phyloP scores from a whole-genome alignment of 2,113 vertebrate species.

The Crotalus viridis region DNA sequence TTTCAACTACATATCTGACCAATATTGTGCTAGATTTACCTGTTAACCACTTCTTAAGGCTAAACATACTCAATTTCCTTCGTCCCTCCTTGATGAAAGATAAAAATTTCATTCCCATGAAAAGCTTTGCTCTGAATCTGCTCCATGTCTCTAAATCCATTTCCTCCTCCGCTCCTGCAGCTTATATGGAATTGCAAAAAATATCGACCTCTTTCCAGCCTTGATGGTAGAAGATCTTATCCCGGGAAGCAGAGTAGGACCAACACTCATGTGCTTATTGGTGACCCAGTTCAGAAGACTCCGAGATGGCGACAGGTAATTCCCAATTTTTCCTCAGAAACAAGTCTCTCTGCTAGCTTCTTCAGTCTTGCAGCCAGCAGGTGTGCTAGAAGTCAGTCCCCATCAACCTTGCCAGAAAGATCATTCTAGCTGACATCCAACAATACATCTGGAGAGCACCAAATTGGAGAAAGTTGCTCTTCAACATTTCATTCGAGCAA shows the following conservation, averaged over 20 bases:
- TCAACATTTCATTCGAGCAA: background rate
- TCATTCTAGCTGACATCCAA: background rate
- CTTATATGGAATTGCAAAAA: slow-evolving; percentile 72
- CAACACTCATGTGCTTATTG: slow-evolving; percentile 69
- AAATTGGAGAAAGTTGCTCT: background rate
- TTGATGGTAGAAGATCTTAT: slow-evolving; percentile 73
- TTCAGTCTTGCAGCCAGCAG: background rate
- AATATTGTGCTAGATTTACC: background rate
- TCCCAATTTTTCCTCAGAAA: accelerated
- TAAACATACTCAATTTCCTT: background rate
- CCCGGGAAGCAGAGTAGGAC: slow-evolving; percentile 69
- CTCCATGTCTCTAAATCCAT: background rate
- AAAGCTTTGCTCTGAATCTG: background rate
- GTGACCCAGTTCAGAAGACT: slow-evolving; percentile 67
- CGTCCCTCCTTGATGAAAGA: background rate
- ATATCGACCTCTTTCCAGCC: slow-evolving; percentile 73
- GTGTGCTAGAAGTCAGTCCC: background rate
- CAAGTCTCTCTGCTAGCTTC: background rate
- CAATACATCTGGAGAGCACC: background rate
- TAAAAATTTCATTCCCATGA: background rate
- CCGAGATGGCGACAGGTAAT: slow-evolving; percentile 73
- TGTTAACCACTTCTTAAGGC: background rate
- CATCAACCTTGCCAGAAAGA: background rate
- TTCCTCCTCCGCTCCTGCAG: slow-evolving; percentile 33
- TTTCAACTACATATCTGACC: background rate